Evolutionary conservation across 23 tunicate species (phyloP).

Genomic region (Styela clava): DNA sequence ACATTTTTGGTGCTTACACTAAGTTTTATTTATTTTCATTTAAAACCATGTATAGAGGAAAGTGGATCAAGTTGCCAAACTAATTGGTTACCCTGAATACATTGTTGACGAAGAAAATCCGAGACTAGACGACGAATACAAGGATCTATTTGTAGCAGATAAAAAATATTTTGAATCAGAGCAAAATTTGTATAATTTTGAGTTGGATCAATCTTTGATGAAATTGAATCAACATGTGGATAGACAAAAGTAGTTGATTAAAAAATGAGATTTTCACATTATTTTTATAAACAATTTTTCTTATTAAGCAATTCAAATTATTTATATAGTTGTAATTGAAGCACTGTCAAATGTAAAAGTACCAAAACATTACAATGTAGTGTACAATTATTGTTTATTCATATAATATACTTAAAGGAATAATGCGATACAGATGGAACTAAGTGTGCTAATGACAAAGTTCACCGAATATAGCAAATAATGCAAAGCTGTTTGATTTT

Average conservation of each 20-base stretch:
- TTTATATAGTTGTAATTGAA: too few relatives aligned
- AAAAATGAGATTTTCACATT: neutral
- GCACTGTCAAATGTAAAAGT: too few relatives aligned
- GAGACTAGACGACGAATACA: neutral
- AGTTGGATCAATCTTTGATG: neutral
- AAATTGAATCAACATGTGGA: neutral
- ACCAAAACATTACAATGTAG: too few relatives aligned
- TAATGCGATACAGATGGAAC: too few relatives aligned
- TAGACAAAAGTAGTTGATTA: neutral
- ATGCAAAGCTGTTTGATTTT: too few relatives aligned
- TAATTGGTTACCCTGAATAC: neutral
- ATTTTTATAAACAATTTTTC: neutral
- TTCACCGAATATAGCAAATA: too few relatives aligned
- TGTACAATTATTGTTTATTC: too few relatives aligned
- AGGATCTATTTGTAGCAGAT: neutral
- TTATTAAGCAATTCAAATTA: too few relatives aligned
- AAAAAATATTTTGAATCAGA: neutral
- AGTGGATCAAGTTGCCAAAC: neutral
- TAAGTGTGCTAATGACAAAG: too few relatives aligned
- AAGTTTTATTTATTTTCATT: too few relatives aligned
- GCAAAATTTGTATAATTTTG: neutral
- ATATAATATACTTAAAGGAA: too few relatives aligned
- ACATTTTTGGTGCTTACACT: too few relatives aligned
- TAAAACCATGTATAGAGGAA: neutral
- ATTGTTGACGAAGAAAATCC: constrained; percentile 10